Evolutionary conservation across 2,888 invertebrate genomes (phyloP).

Genomic region (Anthophora plumipes): DNA sequence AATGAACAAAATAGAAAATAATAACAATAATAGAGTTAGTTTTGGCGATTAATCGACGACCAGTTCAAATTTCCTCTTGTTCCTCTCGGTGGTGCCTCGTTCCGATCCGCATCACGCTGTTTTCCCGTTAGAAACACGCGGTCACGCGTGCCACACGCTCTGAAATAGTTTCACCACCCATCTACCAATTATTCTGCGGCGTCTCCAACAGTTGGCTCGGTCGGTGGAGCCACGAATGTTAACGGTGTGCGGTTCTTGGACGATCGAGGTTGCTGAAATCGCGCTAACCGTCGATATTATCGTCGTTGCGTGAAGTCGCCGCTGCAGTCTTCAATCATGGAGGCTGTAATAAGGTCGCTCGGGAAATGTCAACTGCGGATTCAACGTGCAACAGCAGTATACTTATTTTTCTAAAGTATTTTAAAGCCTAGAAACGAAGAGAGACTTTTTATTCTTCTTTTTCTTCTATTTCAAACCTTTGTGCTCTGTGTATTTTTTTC

Average conservation of each 20-base stretch:
- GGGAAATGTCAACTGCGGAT: neutral
- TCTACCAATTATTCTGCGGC: constrained; percentile 25
- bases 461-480: neutral
- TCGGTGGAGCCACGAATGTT: constrained; percentile 1
- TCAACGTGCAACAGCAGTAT: too few species aligned
- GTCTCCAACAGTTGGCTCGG: constrained; percentile 7
- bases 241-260: constrained; percentile 7
- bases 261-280: neutral
- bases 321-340: neutral
- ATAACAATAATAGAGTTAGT: neutral
- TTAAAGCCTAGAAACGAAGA: neutral
- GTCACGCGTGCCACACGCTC: neutral
- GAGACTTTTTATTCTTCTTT: neutral
- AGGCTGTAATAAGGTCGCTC: neutral
- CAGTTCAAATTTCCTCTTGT: constrained; percentile 21
- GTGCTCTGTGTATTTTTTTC: too few species aligned
- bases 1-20: constrained; percentile 1
- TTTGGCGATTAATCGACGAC: constrained; percentile 44
- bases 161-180: constrained; percentile 46
- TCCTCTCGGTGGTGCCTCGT: neutral
- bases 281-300: neutral
- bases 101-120: constrained; percentile 20
- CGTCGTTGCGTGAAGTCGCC: neutral
- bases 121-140: constrained; percentile 36
- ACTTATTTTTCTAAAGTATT: neutral